Conservation (phyloP, 2,797 vertebrate genomes). For the Sebastes kiyomatsui region DNA sequence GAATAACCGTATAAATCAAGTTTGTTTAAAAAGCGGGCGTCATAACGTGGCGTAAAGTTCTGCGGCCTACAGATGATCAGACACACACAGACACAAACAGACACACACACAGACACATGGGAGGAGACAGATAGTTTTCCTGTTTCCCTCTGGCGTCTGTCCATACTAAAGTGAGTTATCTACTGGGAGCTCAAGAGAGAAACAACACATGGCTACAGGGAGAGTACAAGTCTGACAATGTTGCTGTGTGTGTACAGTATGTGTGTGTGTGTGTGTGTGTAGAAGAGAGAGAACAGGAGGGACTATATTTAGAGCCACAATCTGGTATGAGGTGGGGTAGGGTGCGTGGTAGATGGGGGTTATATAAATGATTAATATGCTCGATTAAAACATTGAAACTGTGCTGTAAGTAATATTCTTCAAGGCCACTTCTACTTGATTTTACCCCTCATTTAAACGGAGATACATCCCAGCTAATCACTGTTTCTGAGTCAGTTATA, state of each 20-base stretch:
- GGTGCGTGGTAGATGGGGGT: slow-evolving; percentile 26
- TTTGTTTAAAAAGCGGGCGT: slow-evolving; percentile 53
- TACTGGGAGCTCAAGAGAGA: slow-evolving; percentile 22
- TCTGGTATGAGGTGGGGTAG: slow-evolving; percentile 44
- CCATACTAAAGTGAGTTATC: slow-evolving; percentile 34
- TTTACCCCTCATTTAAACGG: slow-evolving; percentile 11
- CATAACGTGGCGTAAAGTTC: slow-evolving; percentile 24
- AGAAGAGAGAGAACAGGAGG: slow-evolving; percentile 15
- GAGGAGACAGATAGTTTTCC: neutral
- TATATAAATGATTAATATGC: slow-evolving; percentile 72
- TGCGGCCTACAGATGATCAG: slow-evolving; percentile 26
- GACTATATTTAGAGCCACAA: slow-evolving; percentile 64
- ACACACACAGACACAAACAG: neutral
- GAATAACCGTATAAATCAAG: slow-evolving; percentile 70
- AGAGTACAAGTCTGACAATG: slow-evolving; percentile 13
- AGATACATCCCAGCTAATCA: slow-evolving; percentile 27
- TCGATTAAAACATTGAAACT: slow-evolving; percentile 58
- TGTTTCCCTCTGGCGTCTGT: slow-evolving; percentile 41
- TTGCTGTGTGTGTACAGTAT: neutral
- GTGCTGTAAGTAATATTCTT: slow-evolving; percentile 47
- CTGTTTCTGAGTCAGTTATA: slow-evolving; percentile 14
- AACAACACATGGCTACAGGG: slow-evolving; percentile 18
- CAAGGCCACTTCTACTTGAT: slow-evolving; percentile 34
- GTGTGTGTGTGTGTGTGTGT: slow-evolving; percentile 2
- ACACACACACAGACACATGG: neutral